These are phyloP conservation scores for Teleogryllus oceanicus DNA, from an alignment of 2,888 invertebrate species.

Conservation along the genomic window DNA sequence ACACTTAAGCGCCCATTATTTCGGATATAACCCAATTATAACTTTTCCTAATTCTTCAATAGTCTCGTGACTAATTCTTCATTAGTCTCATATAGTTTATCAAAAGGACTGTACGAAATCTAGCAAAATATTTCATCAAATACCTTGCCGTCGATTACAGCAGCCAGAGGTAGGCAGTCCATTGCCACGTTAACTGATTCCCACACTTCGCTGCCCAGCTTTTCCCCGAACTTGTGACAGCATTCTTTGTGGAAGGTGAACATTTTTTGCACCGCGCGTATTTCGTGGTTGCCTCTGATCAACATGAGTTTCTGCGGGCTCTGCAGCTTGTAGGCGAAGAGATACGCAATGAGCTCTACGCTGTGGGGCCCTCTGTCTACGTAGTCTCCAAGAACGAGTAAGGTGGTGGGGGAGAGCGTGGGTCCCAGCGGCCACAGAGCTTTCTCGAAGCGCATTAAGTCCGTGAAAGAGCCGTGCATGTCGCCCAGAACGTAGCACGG, in stretches of 20 bases:
- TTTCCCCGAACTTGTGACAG: conserved; percentile 62
- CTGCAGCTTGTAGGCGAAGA: conserved; percentile 67
- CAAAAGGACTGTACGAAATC: too few species aligned
- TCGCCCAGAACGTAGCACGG: conserved; percentile 66
- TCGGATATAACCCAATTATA: too few species aligned
- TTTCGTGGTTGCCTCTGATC: conserved; percentile 72
- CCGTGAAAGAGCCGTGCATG: conserved; percentile 69
- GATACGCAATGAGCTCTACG: conserved; percentile 65
- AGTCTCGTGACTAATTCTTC: too few species aligned
- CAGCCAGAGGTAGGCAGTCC: conserved; percentile 69
- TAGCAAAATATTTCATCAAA: conserved; percentile 36
- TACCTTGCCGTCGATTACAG: conserved; percentile 67
- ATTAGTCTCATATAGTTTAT: too few species aligned
- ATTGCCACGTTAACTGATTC: conserved; percentile 66
- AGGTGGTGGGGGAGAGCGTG: conserved; percentile 58
- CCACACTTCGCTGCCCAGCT: conserved; percentile 62
- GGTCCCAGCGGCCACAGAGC: conserved; percentile 67
- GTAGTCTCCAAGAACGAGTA: conserved; percentile 73
- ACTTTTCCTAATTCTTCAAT: too few species aligned
- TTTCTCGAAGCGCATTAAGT: conserved; percentile 65
- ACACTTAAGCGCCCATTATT: too few species aligned
- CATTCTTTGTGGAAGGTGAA: conserved; percentile 72
- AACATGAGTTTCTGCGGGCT: conserved; percentile 61
- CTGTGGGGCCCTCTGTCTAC: conserved; percentile 70
- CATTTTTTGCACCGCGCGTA: conserved; percentile 68